Conservation (phyloP, 2,888 invertebrate species). For the Liopterus haemorrhoidalis region DNA sequence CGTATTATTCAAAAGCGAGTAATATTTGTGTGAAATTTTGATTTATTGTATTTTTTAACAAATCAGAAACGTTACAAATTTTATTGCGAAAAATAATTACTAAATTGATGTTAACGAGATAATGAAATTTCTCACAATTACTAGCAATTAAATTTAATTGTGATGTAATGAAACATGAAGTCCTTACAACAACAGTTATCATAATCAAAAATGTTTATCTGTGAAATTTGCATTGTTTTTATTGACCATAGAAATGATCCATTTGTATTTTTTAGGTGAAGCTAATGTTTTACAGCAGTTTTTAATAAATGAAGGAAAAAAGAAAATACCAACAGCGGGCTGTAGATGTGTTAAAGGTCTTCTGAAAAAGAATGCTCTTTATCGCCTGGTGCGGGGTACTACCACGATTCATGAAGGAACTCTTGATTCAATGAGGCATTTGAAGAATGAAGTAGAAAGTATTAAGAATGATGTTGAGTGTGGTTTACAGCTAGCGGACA, state of each 20-base stretch:
- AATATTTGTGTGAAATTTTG: too few relatives aligned
- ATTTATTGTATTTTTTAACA: too few relatives aligned
- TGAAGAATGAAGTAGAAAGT: conserved; percentile 79
- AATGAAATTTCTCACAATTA: too few relatives aligned
- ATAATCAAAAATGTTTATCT: too few relatives aligned
- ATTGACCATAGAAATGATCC: too few relatives aligned
- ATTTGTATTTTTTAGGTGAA: conserved; percentile 60
- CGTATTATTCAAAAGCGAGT: too few relatives aligned
- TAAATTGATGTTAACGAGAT: too few relatives aligned
- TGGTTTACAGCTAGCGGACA: conserved; percentile 71
- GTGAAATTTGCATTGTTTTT: background rate
- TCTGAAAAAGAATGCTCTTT: conserved; percentile 61
- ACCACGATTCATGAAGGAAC: conserved; percentile 65
- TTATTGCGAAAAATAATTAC: too few relatives aligned
- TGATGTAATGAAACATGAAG: background rate
- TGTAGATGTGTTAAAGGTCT: conserved; percentile 75
- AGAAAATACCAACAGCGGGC: conserved; percentile 82
- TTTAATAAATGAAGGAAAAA: conserved; percentile 68
- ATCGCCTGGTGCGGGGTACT: conserved; percentile 61
- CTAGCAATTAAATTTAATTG: background rate
- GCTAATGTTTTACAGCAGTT: conserved; percentile 83
- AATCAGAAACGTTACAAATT: too few relatives aligned
- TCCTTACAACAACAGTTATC: background rate
- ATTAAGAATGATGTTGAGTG: conserved; percentile 85
- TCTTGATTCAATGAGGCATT: conserved; percentile 76